Conservation (phyloP, 2,797 vertebrate genomes). For the Gymnopithys bicolor region DNA sequence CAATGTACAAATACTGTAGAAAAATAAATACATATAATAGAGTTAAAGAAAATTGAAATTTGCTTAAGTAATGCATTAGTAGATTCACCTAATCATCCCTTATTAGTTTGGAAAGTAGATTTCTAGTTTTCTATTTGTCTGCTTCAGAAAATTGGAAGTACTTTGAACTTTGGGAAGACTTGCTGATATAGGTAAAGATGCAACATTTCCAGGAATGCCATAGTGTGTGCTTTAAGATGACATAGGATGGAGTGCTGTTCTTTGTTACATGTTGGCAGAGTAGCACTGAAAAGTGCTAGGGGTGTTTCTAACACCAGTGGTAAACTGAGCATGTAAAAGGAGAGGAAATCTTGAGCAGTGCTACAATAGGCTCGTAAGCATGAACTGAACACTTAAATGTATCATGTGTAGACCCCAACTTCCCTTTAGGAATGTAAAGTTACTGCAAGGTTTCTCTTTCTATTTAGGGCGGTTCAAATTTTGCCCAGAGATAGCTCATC, state of each 20-base stretch:
- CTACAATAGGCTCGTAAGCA: background rate
- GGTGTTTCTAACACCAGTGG: background rate
- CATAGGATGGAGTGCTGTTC: background rate
- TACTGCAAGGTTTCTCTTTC: background rate
- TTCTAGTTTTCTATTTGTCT: background rate
- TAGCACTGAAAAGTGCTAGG: background rate
- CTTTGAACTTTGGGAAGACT: background rate
- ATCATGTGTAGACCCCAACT: background rate
- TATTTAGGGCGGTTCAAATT: background rate
- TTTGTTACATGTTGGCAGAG: background rate
- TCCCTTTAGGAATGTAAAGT: background rate
- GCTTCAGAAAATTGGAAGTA: slow-evolving; percentile 7
- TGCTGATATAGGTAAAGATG: background rate
- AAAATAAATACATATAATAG: background rate
- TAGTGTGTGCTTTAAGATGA: background rate
- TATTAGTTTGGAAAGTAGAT: background rate
- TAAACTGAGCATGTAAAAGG: background rate
- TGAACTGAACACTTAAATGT: background rate
- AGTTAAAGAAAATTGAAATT: slow-evolving; percentile 6
- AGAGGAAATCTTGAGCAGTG: background rate
- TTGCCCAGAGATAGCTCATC: background rate
- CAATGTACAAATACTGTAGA: slow-evolving; percentile 10
- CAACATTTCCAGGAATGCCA: background rate
- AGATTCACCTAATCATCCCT: background rate
- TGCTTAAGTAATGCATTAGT: background rate